Base-by-base conservation (phyloP, 2,888 invertebrate genomes). In the Epinotia nisella region DNA sequence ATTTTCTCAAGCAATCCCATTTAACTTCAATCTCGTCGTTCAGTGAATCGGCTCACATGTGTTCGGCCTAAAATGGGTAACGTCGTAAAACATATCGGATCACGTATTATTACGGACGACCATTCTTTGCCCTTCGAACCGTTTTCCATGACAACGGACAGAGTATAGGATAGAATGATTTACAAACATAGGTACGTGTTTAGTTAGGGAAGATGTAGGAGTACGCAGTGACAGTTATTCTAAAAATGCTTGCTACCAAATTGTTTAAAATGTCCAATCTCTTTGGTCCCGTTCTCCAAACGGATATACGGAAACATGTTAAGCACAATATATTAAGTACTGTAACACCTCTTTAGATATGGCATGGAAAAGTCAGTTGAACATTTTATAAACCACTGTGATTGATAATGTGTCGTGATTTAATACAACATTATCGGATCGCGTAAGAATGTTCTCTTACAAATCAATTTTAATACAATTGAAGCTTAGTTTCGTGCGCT, bases 1-100 rank as follows among this genome's bases (percentile, higher is more conserved):
- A 41, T 61, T 61, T 69, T 17, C 41, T 17, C 13, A 21, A n/a
- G 29, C 24, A 41, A 11, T 24, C 56, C 45, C 41, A 29, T 60
- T 19, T 35, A 35, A 45, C 24, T 60, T 39, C 41, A 21, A 39
- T 56, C 24, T 59, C 41, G 29, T 56, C 17, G 55, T 55, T 71
- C 64, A 45, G 59, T 53, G 69, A 64, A 53, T 67, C 35, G n/a
- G 51, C 39, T 65, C 41, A 53, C 55, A 70, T 65, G 62, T 62
- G 7, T 56, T 56, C 55, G 21, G 62, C 41, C 58, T 21, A 41
- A 59, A 59, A 67, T 61, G 72, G 66, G 29, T 70, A 65, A 70
- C 65, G 41, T 66, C 70, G 55, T 66, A 61, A 61, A 66, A 66
- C 70, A 70, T 62, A 21, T 68, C 58, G 49, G 68, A 72, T 73